Conservation (phyloP, 1,140 invertebrate genomes). For the Nasonia vitripennis region DNA sequence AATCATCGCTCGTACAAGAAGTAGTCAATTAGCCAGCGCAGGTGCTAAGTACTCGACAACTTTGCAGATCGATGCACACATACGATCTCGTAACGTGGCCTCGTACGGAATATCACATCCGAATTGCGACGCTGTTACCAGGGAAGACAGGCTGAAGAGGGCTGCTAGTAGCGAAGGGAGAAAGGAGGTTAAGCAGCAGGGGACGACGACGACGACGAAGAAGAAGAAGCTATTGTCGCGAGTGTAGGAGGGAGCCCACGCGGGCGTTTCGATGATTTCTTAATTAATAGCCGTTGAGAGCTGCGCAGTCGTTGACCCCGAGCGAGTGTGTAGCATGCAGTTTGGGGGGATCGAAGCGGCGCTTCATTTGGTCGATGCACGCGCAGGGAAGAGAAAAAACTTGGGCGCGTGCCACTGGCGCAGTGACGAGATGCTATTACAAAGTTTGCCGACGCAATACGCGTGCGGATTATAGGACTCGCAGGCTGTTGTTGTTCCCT, state of each 20-base stretch:
- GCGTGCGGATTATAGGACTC: no score
- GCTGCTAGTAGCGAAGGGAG: neutral
- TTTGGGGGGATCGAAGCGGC: neutral
- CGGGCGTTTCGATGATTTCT: constrained; percentile 13
- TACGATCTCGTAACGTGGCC: neutral
- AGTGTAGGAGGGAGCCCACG: neutral
- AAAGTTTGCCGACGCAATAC: neutral
- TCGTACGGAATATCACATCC: neutral
- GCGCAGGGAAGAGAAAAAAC: constrained; percentile 3
- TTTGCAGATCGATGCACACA: neutral
- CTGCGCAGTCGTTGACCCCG: neutral
- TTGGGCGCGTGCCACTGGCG: constrained; percentile 29
- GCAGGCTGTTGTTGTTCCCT: neutral
- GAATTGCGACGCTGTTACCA: neutral
- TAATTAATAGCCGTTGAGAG: constrained; percentile 33
- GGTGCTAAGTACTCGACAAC: neutral
- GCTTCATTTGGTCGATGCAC: neutral
- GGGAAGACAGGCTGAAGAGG: neutral
- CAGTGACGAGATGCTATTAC: neutral
- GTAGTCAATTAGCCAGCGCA: constrained; percentile 2
- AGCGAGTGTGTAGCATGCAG: no score
- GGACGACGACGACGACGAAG: neutral
- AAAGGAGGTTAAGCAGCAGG: constrained; percentile 28
- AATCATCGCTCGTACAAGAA: neutral
- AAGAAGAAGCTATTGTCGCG: neutral